Conservation (phyloP, 1,140 invertebrate genomes). For the Euwallacea fornicatus region DNA sequence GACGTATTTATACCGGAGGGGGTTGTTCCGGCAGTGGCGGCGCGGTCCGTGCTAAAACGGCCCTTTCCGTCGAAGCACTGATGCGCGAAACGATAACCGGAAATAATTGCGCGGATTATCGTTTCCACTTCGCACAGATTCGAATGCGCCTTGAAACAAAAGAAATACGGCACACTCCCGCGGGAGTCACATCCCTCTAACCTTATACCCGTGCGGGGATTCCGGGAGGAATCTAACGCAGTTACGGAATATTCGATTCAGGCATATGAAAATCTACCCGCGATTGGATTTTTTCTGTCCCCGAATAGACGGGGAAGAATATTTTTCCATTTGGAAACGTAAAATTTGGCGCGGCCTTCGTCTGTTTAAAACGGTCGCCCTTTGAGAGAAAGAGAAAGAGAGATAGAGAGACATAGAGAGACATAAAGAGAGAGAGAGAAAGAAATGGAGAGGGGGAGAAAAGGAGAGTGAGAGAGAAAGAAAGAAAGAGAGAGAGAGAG, state of each 20-base stretch:
- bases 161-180: not conserved
- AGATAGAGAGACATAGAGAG: too few relatives aligned
- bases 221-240: not conserved
- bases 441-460: too few relatives aligned
- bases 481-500: too few relatives aligned
- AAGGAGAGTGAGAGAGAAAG: too few relatives aligned
- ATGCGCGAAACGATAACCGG: conserved; percentile 35
- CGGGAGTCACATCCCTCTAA: not conserved
- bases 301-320: not conserved
- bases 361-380: not conserved
- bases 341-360: not conserved
- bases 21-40: not conserved
- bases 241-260: not conserved
- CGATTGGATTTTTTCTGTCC: not conserved
- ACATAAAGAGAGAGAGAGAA: too few relatives aligned
- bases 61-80: conserved; percentile 13
- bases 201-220: not conserved
- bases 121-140: conserved; percentile 27
- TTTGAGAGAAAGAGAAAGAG: too few relatives aligned
- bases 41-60: not conserved
- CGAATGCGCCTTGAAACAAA: conserved; percentile 28
- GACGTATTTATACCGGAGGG: not conserved
- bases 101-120: conserved; percentile 33
- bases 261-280: not conserved
- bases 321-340: not conserved